These are phyloP conservation scores for Anadara kagoshimensis DNA, from an alignment of 1,140 invertebrate genomes.

Conservation along the genomic window DNA sequence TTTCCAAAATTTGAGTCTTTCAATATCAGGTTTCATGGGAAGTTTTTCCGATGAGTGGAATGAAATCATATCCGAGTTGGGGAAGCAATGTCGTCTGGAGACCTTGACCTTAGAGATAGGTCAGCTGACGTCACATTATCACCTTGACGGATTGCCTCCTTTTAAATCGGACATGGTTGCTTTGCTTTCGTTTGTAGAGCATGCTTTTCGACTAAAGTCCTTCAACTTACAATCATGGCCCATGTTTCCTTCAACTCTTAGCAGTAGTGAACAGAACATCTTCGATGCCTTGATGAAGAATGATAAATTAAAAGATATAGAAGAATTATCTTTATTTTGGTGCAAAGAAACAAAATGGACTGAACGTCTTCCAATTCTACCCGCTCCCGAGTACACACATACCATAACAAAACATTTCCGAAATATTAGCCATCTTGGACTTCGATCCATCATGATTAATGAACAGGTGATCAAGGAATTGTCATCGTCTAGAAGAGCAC, in stretches of 20 bases:
- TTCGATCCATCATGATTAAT: conserved; percentile 54
- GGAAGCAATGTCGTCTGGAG: conserved; percentile 45
- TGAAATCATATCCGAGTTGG: conserved; percentile 34
- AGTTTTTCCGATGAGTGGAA: conserved; percentile 25
- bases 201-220: conserved; percentile 44
- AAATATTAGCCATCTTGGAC: conserved; percentile 40
- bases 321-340: conserved; percentile 49
- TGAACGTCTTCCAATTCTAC: conserved; percentile 43
- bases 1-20: conserved; percentile 45
- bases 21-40: conserved; percentile 39
- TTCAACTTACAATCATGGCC: conserved; percentile 51
- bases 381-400: conserved; percentile 10
- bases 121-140: conserved; percentile 24
- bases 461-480: conserved; percentile 44
- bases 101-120: conserved; percentile 46
- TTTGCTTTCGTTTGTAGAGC: conserved; percentile 42
- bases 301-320: conserved; percentile 40
- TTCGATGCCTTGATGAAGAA: conserved; percentile 45
- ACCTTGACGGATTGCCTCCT: conserved; percentile 24
- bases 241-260: conserved; percentile 41
- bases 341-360: conserved; percentile 42
- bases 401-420: conserved; percentile 40
- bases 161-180: conserved; percentile 27
- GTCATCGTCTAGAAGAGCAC: background rate
- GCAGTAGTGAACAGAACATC: conserved; percentile 38